Evolutionary conservation across 2,797 vertebrate genomes (phyloP), one percentile per base, ranked within the genome.

Genomic region (Borostomias antarcticus): DNA sequence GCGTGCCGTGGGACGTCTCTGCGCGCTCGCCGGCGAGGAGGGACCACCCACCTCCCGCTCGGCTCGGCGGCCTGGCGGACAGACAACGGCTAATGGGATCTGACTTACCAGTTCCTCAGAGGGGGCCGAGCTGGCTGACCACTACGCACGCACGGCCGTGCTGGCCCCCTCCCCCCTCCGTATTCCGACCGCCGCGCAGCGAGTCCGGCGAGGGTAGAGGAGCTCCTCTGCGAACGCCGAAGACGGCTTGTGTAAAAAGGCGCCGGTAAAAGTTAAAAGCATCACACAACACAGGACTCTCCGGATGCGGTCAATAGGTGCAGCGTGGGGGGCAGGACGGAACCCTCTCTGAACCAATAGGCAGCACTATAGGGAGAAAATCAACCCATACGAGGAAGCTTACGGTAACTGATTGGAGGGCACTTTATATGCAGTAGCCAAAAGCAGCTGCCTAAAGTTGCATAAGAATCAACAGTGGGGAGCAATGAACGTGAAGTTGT

Each of bases 61-160:
- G 73, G 80, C 81, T 82, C 75, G 3, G 37, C 64, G 71, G 78
- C 75, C 83, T 81, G 80, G 87, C 86, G 75, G 89, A n/a, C n/a
- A n/a, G 86, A 85, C 82, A 85, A 78, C 84, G 82, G 84, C 77
- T 90, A 90, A 90, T 89, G 81, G 86, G 89, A 90, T 90, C 89
- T 87, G 75, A 60, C 84, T n/a, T 89, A 89, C 89, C 86, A 82
- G 84, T 82, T 77, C 80, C 87, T 84, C 78, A 73, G 77, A 75
- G 82, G 62, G 78, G 81, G 37, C n/a, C 15, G 37, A 40, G 37
- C 13, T 15, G 37, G 37, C 37, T 40, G 15, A 11, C 80, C 84
- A 72, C 80, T 82, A 63, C 86, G 86, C 89, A 86, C 82, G 81
- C 81, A 81, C 74, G 75, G 68, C 85, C n/a, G n/a, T n/a, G n/a